These are phyloP conservation scores for Morbakka virulenta DNA, from an alignment of 30 jellyfish, hydroid and myxozoan species.

Conservation along the genomic window DNA sequence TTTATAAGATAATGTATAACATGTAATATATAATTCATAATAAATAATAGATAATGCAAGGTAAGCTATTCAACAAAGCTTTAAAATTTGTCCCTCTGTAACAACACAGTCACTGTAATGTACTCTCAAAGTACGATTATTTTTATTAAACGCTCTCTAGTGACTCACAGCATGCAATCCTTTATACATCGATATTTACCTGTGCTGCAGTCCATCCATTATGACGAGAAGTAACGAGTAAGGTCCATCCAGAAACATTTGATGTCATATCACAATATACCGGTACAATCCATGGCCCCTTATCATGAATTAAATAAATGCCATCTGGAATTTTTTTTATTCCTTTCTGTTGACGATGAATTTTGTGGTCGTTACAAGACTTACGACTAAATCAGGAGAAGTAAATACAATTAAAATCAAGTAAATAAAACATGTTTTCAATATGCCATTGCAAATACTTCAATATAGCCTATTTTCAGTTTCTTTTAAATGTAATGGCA, in stretches of 20 bases:
- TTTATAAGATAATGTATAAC: too few species aligned
- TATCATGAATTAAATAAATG: constrained; percentile 27
- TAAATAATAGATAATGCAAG: too few species aligned
- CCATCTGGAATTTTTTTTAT: constrained; percentile 66
- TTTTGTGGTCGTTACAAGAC: constrained; percentile 83
- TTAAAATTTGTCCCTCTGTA: too few species aligned
- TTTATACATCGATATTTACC: constrained; percentile 32
- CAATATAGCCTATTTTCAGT: too few species aligned
- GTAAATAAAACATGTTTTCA: neutral
- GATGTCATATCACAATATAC: constrained; percentile 94
- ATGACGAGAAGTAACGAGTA: constrained; percentile 69
- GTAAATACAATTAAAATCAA: neutral
- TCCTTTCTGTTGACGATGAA: constrained; percentile 66
- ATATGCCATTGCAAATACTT: too few species aligned
- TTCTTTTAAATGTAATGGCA: too few species aligned
- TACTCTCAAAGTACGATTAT: too few species aligned
- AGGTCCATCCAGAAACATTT: constrained; percentile 80
- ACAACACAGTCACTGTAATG: too few species aligned
- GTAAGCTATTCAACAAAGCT: too few species aligned
- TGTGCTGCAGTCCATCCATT: constrained; percentile 80
- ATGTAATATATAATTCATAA: too few species aligned
- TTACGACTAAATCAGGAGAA: constrained; percentile 51
- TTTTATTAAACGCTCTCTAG: too few species aligned
- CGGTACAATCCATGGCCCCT: constrained; percentile 14
- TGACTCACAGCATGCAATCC: too few species aligned